Percentiles rank a stretch among this genome's conserved stretches.
These are phyloP conservation scores for Rhodinocichla rosea DNA, from an alignment of 2,113 vertebrate species.

Conservation along the genomic window DNA sequence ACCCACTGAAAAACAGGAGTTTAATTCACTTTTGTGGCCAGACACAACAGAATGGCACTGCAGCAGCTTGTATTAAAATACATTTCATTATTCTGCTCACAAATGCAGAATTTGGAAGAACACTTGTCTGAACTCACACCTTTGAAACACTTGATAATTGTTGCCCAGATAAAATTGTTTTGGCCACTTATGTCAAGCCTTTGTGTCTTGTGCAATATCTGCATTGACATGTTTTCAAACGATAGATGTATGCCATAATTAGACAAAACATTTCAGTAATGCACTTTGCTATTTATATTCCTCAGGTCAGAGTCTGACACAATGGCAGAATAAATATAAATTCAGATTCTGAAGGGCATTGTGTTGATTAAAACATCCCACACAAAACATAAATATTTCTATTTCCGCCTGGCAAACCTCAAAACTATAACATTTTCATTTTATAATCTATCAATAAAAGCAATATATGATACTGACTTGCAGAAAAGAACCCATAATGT, in stretches of 20 bases:
- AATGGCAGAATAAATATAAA: neutral
- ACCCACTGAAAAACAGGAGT: neutral
- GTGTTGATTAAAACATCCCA: neutral
- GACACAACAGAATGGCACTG: neutral
- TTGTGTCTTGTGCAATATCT: neutral
- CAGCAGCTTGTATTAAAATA: neutral
- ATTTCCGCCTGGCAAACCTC: neutral
- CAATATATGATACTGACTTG: neutral
- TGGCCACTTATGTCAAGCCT: neutral
- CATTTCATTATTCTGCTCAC: neutral
- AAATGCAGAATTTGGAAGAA: neutral
- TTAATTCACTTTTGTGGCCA: neutral
- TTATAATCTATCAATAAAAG: neutral
- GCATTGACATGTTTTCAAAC: neutral
- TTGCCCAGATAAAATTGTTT: neutral
- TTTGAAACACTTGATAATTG: neutral
- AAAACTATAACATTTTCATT: neutral
- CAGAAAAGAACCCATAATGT: neutral
- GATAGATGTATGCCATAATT: neutral
- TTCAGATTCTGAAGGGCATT: neutral
- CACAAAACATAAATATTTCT: neutral
- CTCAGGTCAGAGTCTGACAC: neutral
- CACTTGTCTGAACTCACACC: neutral
- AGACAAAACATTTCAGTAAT: neutral
- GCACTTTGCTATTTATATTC: neutral